phyloP scores from a whole-genome alignment of 2,888 invertebrate genomes.

The Linnaemya vulpina region DNA sequence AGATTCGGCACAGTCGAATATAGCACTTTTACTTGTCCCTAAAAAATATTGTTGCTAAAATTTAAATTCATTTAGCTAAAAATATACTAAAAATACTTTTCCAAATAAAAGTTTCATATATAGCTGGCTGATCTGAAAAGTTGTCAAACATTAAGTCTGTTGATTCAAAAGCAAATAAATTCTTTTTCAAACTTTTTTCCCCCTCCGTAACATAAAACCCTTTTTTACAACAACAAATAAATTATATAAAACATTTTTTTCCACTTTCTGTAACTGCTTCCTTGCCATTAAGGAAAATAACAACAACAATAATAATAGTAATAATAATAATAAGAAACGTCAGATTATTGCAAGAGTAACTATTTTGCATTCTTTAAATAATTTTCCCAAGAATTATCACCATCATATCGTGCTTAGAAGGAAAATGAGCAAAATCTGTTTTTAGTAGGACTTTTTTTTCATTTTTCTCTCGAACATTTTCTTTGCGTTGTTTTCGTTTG shows the following conservation, averaged over 20 bases:
- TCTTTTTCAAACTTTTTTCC: background rate
- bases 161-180: background rate
- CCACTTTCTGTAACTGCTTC: constrained; percentile 7
- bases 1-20: too few species aligned
- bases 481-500: constrained; percentile 46
- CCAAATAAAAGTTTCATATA: too few species aligned
- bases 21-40: too few species aligned
- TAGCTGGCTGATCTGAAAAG: too few species aligned
- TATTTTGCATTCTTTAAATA: constrained; percentile 49
- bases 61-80: too few species aligned
- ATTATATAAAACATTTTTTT: background rate
- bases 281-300: background rate
- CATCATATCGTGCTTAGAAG: constrained; percentile 40
- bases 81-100: too few species aligned
- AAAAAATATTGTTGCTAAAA: too few species aligned
- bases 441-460: background rate
- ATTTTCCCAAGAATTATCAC: constrained; percentile 63
- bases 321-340: background rate
- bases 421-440: constrained; percentile 47
- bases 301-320: too few species aligned
- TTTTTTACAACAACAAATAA: background rate
- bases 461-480: constrained; percentile 20
- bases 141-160: too few species aligned
- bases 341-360: constrained; percentile 15
- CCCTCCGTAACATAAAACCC: background rate